A percentile compares a stretch with the other conserved stretches of the same genome.
Conservation (phyloP, 2,113 vertebrate genomes). For the Sceloporus undulatus region DNA sequence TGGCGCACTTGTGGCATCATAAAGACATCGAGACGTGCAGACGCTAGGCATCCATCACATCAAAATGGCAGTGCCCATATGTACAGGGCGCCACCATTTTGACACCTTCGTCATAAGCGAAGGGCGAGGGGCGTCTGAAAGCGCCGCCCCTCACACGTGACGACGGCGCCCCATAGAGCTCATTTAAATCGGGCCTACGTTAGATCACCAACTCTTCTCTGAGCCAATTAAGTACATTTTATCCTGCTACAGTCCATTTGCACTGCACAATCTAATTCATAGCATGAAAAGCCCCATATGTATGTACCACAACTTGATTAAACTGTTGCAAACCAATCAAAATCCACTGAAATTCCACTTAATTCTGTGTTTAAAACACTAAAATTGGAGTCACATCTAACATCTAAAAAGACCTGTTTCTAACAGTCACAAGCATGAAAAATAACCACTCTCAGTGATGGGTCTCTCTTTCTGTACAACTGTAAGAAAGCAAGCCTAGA, state of each 20-base stretch:
- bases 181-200: not conserved
- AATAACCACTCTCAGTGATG: not conserved
- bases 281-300: not conserved
- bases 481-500: no score
- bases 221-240: constrained; percentile 1
- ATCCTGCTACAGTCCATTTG: constrained; percentile 40
- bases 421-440: not conserved
- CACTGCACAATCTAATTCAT: not conserved
- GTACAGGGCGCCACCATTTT: no score
- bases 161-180: no score
- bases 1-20: no score
- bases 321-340: not conserved
- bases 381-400: not conserved
- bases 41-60: no score
- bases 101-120: no score
- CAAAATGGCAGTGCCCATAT: no score
- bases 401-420: not conserved
- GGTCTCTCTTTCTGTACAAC: not conserved
- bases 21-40: no score
- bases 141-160: no score
- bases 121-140: no score
- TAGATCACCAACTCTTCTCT: constrained; percentile 26
- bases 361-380: not conserved
- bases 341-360: not conserved
- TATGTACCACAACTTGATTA: not conserved